Evolutionary conservation across 92 coral and sea anemone genomes (phyloP), one percentile per base, ranked within the genome.

Genomic region (Montipora capitata): DNA sequence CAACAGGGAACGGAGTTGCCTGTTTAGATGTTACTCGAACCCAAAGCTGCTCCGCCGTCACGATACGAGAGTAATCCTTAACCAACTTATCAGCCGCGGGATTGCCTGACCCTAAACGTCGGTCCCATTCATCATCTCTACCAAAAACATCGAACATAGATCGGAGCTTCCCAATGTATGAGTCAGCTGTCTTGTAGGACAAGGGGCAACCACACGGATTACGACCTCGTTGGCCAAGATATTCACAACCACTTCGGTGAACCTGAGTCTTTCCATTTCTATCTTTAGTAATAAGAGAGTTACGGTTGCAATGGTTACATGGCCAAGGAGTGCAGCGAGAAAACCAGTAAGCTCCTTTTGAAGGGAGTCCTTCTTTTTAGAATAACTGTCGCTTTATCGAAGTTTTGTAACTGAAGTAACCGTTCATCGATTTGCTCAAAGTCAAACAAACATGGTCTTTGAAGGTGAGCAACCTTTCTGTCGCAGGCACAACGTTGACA

Each of bases 31-130:
- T 54, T 4, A 77, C 86, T 20, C 59, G 54, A 12, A 80, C 91
- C 43, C 51, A 72, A 5, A 87, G 69, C 45, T 87, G 86, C 44
- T 87, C 86, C 8, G 69, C 84, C 10, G 86, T 87, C 6, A 87
- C 56, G 2, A 49, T 40, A 39, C 45, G 42, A 2, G 66, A 70
- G 57, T 68, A 87, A 7, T 87, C 78, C 59, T 78, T 67, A n/a
- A 79, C 41, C 12, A 35, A 12, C 20, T 38, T 38, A 39, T 52
- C 76, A 14, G 79, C 57, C 5, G 87, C 91, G 7, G 78, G 87
- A 11, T 87, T 87, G 8, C 91, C 87, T 11, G 68, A 41, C 13
- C 58, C 20, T 4, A 87, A 61, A n/a, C 78, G 18, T 18, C 58
- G 12, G 15, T 87, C 68, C 91, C 79, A 79, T 35, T 68, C 70